A percentile compares a stretch with the other conserved stretches of the same genome.
Evolutionary conservation across 2,113 vertebrate species (phyloP).

Genomic region (Agelaius phoeniceus): DNA sequence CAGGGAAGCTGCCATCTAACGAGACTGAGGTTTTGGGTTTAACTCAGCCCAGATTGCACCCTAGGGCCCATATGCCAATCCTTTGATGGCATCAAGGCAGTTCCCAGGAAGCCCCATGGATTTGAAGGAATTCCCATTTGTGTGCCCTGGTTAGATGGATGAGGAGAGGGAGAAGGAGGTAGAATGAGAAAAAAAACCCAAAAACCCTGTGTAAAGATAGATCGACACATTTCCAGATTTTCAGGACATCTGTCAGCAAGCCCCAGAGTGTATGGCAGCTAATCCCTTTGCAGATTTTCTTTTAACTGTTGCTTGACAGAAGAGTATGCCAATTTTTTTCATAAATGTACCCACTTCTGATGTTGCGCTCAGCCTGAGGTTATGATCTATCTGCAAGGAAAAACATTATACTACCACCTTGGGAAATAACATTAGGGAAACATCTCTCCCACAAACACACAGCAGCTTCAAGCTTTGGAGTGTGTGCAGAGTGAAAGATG

Average conservation of each 20-base stretch:
- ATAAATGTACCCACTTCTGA: background rate
- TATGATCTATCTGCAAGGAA: conserved; percentile 28
- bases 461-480: background rate
- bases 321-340: conserved; percentile 18
- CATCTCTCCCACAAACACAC: background rate
- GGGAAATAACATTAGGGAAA: background rate
- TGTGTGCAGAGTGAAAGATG: background rate
- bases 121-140: background rate
- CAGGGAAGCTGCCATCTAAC: background rate
- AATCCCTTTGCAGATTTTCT: conserved; percentile 67
- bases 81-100: background rate
- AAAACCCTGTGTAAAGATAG: conserved; percentile 45
- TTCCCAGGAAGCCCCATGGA: background rate
- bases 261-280: conserved; percentile 41
- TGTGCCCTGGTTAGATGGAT: background rate
- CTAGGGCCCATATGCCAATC: background rate
- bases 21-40: background rate
- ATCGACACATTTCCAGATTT: conserved; percentile 67
- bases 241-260: conserved; percentile 68
- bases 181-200: background rate
- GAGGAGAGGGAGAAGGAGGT: background rate
- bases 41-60: background rate
- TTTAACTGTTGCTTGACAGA: conserved; percentile 65
- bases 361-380: background rate
- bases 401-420: background rate